These are phyloP conservation scores for Bellardia bayeri DNA, from an alignment of 2,888 invertebrate genomes.

Conservation along the genomic window DNA sequence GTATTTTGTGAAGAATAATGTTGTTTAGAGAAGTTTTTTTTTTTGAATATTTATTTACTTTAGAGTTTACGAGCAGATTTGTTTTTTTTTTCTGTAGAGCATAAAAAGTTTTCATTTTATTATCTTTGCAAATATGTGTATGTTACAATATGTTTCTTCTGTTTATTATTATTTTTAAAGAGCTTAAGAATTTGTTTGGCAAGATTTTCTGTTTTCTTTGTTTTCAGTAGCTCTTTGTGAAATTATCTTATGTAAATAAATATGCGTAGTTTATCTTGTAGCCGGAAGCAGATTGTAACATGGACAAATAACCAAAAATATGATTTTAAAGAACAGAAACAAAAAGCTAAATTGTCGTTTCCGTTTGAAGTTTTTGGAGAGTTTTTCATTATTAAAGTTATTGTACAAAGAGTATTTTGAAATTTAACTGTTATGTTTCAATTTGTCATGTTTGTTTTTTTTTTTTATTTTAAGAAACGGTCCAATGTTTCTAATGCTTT, in stretches of 20 bases:
- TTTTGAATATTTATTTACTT: conserved; percentile 1
- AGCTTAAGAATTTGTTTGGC: neutral
- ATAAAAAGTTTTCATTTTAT: neutral
- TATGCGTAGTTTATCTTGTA: conserved; percentile 36
- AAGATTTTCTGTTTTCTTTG: neutral
- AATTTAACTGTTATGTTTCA: too few species aligned
- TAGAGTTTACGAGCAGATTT: neutral
- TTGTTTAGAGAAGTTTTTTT: neutral
- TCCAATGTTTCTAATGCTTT: too few species aligned
- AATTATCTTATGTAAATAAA: conserved; percentile 62
- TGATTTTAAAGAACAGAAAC: neutral
- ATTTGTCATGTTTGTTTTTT: too few species aligned
- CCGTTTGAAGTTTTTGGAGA: too few species aligned
- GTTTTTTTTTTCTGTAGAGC: neutral
- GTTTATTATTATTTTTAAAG: conserved; percentile 1
- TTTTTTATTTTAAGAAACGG: too few species aligned
- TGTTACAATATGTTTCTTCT: neutral
- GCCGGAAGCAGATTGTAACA: conserved; percentile 37
- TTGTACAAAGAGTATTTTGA: too few species aligned
- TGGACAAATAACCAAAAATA: conserved; percentile 48
- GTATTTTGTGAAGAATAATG: neutral
- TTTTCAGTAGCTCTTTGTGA: conserved; percentile 7
- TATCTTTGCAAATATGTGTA: conserved; percentile 7
- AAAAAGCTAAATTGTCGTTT: neutral
- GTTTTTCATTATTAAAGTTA: too few species aligned